Percentiles rank a stretch among this genome's conserved stretches.
Conservation (phyloP, 2,797 vertebrate genomes). For the Odontamblyopus lacepedii region DNA sequence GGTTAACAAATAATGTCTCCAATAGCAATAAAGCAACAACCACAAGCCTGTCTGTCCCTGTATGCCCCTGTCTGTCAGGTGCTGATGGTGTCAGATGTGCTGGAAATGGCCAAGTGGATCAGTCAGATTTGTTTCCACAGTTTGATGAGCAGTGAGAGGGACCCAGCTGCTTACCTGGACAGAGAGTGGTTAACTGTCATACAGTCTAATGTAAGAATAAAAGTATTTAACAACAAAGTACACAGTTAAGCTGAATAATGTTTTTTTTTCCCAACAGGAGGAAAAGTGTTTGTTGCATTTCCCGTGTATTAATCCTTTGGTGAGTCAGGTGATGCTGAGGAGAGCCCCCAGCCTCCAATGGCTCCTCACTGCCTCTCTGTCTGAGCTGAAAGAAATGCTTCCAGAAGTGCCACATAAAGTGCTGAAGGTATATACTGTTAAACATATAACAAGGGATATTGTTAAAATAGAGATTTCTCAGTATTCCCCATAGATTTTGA, state of each 20-base stretch:
- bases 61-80: constrained; percentile 72
- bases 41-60: too few relatives aligned
- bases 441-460: not conserved
- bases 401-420: constrained; percentile 89
- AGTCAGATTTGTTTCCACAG: constrained; percentile 83
- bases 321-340: constrained; percentile 88
- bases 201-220: constrained; percentile 81
- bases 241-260: not conserved
- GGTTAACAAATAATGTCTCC: not conserved
- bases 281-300: constrained; percentile 85
- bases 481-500: too few relatives aligned
- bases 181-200: constrained; percentile 86
- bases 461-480: too few relatives aligned
- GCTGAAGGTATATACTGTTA: constrained; percentile 80
- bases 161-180: constrained; percentile 81
- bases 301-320: constrained; percentile 87
- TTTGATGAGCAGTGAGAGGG: constrained; percentile 77
- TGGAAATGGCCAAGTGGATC: constrained; percentile 81
- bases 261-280: constrained; percentile 69
- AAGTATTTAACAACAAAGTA: not conserved
- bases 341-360: constrained; percentile 79
- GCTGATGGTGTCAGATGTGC: constrained; percentile 77
- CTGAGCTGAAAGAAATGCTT: constrained; percentile 82
- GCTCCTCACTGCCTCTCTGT: constrained; percentile 79
- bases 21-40: not conserved